Evolutionary conservation across 2,113 vertebrate genomes (phyloP).

Genomic region (Riparia riparia): DNA sequence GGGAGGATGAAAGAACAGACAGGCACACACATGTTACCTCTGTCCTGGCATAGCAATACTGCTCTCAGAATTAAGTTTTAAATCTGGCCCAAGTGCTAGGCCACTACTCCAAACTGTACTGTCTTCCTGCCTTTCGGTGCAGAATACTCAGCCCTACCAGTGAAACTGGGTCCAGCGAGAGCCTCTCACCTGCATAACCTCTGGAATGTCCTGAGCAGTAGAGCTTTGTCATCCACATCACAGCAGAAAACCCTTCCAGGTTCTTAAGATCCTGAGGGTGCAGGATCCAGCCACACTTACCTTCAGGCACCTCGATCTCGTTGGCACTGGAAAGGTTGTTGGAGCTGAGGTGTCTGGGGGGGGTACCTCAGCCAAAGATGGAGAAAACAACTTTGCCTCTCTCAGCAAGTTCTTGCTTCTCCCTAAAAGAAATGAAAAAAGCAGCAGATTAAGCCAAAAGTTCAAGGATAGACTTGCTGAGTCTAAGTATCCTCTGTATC

Average conservation of each 20-base stretch:
- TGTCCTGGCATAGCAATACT: background rate
- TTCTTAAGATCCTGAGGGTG: background rate
- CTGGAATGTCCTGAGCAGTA: background rate
- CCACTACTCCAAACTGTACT: background rate
- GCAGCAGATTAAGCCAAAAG: background rate
- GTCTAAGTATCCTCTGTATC: background rate
- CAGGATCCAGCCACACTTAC: background rate
- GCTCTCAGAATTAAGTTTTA: background rate
- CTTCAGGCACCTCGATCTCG: constrained; percentile 17
- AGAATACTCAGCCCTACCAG: background rate
- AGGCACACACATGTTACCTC: constrained; percentile 13
- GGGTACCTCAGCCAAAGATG: constrained; percentile 45
- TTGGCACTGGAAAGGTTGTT: constrained; percentile 73
- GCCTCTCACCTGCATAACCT: background rate
- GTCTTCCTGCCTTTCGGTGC: background rate
- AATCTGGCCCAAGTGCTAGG: background rate
- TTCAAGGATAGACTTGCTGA: background rate
- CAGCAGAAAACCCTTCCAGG: background rate
- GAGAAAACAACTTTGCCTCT: background rate
- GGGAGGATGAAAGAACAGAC: constrained; percentile 28
- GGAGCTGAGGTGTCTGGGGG: constrained; percentile 76
- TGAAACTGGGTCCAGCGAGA: background rate
- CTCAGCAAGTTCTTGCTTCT: background rate
- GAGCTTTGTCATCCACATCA: background rate
- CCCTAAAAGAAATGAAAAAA: background rate